phyloP scores from a whole-genome alignment of 1,140 invertebrate species.

The Diabrotica virgifera region DNA sequence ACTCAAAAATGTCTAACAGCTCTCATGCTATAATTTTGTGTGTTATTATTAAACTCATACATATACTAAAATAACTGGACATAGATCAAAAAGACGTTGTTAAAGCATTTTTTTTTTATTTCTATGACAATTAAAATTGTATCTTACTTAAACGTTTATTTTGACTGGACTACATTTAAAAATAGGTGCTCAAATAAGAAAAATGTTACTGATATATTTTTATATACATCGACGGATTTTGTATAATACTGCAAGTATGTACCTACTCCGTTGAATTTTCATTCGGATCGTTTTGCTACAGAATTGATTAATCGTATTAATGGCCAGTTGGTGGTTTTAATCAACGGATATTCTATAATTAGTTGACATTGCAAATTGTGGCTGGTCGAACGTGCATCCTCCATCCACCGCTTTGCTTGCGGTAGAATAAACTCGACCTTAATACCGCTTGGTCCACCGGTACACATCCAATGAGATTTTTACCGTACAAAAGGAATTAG shows the following conservation, averaged over 20 bases:
- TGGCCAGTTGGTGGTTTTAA: conserved; percentile 26
- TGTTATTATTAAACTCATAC: too few species aligned
- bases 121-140: too few species aligned
- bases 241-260: not conserved
- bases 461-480: conserved; percentile 2
- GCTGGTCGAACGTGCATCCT: conserved; percentile 12
- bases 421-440: conserved; percentile 7
- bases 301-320: conserved; percentile 28
- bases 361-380: conserved; percentile 23
- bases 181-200: too few species aligned
- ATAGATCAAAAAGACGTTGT: too few species aligned
- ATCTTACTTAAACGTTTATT: too few species aligned
- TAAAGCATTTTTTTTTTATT: too few species aligned
- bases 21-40: too few species aligned
- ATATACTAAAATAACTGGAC: too few species aligned
- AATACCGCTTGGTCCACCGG: conserved; percentile 5
- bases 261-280: not conserved
- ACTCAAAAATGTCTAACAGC: too few species aligned
- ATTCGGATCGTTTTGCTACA: conserved; percentile 10
- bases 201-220: too few species aligned
- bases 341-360: conserved; percentile 33
- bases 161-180: too few species aligned
- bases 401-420: conserved; percentile 9
- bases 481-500: not conserved
- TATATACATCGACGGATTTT: not conserved